Conservation (phyloP, 92 coral and sea anemone species). For the Porites divaricata region DNA sequence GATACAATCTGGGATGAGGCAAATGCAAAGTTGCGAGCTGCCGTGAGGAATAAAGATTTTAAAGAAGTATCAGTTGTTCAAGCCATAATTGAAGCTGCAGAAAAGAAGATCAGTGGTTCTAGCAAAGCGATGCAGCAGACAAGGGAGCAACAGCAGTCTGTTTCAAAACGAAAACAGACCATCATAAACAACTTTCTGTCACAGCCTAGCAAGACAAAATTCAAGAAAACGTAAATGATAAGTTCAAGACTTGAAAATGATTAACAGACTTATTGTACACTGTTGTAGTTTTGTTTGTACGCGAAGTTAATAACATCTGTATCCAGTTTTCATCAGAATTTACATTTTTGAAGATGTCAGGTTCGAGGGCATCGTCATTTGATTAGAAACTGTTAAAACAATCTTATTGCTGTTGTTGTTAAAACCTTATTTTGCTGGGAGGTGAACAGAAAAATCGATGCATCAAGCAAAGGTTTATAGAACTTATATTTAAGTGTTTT, state of each 20-base stretch:
- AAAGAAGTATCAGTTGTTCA: constrained; percentile 56
- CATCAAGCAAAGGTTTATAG: too few species aligned
- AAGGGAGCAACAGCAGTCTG: constrained; percentile 39
- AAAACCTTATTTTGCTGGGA: constrained; percentile 27
- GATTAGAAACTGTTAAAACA: not conserved
- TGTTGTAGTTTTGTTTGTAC: constrained; percentile 8
- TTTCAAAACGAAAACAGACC: constrained; percentile 29
- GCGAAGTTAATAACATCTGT: constrained; percentile 16
- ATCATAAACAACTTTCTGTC: constrained; percentile 23
- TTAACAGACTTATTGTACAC: not conserved
- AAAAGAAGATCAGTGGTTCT: constrained; percentile 48
- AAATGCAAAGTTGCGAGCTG: constrained; percentile 53
- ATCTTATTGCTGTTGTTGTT: constrained; percentile 3
- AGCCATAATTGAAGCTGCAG: constrained; percentile 57
- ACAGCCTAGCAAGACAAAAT: constrained; percentile 31
- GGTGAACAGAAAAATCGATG: too few species aligned
- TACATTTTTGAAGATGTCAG: not conserved
- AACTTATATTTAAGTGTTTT: too few species aligned
- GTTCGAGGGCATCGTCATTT: constrained; percentile 2
- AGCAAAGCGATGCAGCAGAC: constrained; percentile 30
- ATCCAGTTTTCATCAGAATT: constrained; percentile 8
- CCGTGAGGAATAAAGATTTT: constrained; percentile 55
- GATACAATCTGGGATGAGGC: constrained; percentile 47
- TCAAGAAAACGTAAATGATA: constrained; percentile 18
- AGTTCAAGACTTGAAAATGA: constrained; percentile 11